A percentile compares a stretch with the other conserved stretches of the same genome.
phyloP scores from a whole-genome alignment of 2,797 vertebrate species.

The Neostethus bicornis region DNA sequence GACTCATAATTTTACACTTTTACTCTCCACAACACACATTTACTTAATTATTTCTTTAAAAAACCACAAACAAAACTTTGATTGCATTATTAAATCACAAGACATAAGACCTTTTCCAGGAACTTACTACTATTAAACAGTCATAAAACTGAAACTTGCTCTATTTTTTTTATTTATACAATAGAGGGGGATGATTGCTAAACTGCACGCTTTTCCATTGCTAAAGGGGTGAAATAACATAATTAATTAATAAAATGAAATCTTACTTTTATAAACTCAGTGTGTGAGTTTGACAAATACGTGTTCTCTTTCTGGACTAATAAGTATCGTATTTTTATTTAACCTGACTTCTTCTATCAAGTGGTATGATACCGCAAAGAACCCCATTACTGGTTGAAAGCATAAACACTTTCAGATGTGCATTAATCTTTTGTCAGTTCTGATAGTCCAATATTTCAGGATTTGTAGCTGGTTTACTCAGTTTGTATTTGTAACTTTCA shows the following conservation, averaged over 20 bases:
- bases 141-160: not conserved
- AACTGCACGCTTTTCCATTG: constrained; percentile 7
- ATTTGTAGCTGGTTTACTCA: constrained; percentile 37
- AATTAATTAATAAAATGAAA: constrained; percentile 20
- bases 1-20: not conserved
- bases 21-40: constrained; percentile 5
- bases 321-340: constrained; percentile 43
- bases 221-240: constrained; percentile 29
- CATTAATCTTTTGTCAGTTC: constrained; percentile 4
- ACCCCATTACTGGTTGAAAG: constrained; percentile 11
- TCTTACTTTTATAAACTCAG: too few species aligned
- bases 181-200: not conserved
- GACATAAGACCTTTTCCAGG: not conserved
- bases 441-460: constrained; percentile 24
- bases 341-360: constrained; percentile 36
- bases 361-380: constrained; percentile 43
- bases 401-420: constrained; percentile 29
- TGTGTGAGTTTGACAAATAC: too few species aligned
- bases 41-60: not conserved
- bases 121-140: constrained; percentile 8
- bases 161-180: not conserved
- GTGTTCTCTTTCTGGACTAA: constrained; percentile 38
- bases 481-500: constrained; percentile 51
- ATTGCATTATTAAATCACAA: not conserved
- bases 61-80: not conserved